Base-by-base conservation (phyloP, 1,140 invertebrate species). In the Rhysida immarginata region DNA sequence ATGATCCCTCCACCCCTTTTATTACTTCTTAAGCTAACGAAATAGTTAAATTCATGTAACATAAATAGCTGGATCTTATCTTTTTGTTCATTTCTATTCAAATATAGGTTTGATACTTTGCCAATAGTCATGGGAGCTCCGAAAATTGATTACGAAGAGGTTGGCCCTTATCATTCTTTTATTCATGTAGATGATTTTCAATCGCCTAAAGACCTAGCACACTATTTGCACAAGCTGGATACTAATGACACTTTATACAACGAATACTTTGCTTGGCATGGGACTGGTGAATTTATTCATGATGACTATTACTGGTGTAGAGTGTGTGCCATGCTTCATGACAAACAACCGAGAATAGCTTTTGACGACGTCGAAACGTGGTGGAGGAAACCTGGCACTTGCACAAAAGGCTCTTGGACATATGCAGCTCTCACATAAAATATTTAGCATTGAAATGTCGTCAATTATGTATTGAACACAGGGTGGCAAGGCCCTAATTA, bases 291-390 rank as follows among this genome's bases (percentile, higher is more conserved):
- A 70, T 11, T 11, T 41, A 41, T 11, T n/a, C 11, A n/a, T 41
- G 93, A 94, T 70, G 94, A 89, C 18, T 88, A 83, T 65, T 96
- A 94, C 69, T 95, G 90, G 82, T 97, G 92, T 67, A 81, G 93
- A 1, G 76, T 96, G n/a, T 97, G 94, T 70, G 81, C 90, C 3
- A 82, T 92, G 77, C 68, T 93, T 24, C 89, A 95, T 66, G 35
- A 11, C 11, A 85, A 66, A 84, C 11, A 11, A 11, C 53, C 63
- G 45, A 59, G 55, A 55, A 65, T 77, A 76, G 43, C 75, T 76
- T 42, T 70, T 74, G 41, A 79, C 77, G 59, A 82, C 79, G 70
- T 65, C 41, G 57, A 63, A 44, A 23, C 58, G 2, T 68, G 66
- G 66, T 68, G 66, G 67, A 53, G 62, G 54, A 60, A 49, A 2